Conservation (phyloP, 2,888 invertebrate genomes). For the Encarsia formosa region DNA sequence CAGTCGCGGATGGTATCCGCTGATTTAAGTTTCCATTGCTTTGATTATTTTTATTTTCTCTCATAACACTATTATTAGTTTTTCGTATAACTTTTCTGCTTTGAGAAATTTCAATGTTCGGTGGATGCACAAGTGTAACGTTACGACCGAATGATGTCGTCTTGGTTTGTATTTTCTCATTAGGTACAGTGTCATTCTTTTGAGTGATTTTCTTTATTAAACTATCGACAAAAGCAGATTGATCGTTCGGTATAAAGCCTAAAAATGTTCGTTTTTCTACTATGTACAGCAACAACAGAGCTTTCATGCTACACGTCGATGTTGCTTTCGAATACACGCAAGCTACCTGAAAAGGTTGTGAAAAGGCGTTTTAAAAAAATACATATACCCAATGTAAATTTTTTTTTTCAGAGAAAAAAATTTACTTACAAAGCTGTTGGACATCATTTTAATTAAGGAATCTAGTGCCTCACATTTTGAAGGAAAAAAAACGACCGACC, state of each 20-base stretch:
- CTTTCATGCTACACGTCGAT: conserved; percentile 74
- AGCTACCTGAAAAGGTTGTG: conserved; percentile 71
- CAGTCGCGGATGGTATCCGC: conserved; percentile 37
- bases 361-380: conserved; percentile 20
- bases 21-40: conserved; percentile 50
- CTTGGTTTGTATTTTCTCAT: conserved; percentile 55
- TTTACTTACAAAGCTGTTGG: conserved; percentile 79
- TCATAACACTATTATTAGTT: conserved; percentile 55
- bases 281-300: conserved; percentile 80
- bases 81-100: conserved; percentile 56
- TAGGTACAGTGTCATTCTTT: conserved; percentile 62
- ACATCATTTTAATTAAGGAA: conserved; percentile 88
- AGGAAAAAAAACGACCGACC: conserved; percentile 86
- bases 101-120: conserved; percentile 45
- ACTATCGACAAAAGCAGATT: conserved; percentile 76
- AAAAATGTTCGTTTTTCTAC: conserved; percentile 78
- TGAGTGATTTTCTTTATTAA: conserved; percentile 72
- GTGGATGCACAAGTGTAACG: conserved; percentile 41
- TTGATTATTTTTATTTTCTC: conserved; percentile 59
- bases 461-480: conserved; percentile 83
- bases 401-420: conserved; percentile 35
- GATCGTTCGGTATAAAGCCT: conserved; percentile 87
- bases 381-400: not conserved
- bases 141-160: conserved; percentile 48
- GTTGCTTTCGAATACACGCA: conserved; percentile 86